A percentile compares a stretch with the other conserved stretches of the same genome.
Conservation (phyloP, 2,797 vertebrate species). For the Schizopygopsis pylzovi region DNA sequence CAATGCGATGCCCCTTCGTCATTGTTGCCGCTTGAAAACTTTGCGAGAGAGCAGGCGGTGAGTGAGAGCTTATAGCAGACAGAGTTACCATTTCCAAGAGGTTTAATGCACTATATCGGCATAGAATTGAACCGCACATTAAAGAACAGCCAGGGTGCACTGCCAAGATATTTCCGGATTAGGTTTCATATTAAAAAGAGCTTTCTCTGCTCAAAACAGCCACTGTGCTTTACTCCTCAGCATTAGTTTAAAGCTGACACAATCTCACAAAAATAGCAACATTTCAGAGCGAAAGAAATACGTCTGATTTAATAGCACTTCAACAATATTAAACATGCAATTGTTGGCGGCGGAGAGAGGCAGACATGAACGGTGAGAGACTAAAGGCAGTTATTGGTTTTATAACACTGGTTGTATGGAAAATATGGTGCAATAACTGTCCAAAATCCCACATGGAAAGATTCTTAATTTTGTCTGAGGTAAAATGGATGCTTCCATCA, state of each 20-base stretch:
- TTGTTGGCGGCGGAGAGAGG: conserved; percentile 20
- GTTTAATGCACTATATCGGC: conserved; percentile 62
- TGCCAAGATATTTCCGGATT: conserved; percentile 66
- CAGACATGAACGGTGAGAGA: conserved; percentile 14
- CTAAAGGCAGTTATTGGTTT: conserved; percentile 49
- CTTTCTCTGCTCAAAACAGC: conserved; percentile 60
- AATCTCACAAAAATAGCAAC: conserved; percentile 60
- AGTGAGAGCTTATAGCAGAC: conserved; percentile 57
- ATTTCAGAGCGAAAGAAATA: conserved; percentile 45
- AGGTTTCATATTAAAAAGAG: conserved; percentile 67
- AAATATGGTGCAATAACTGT: conserved; percentile 42
- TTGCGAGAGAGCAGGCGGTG: conserved; percentile 57
- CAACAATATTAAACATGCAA: conserved; percentile 52
- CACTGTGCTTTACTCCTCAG: conserved; percentile 50
- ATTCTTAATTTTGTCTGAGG: conserved; percentile 34
- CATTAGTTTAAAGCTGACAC: conserved; percentile 62
- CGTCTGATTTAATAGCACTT: conserved; percentile 48
- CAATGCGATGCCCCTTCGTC: conserved; percentile 70
- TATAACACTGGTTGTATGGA: conserved; percentile 21
- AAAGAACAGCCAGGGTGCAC: conserved; percentile 63
- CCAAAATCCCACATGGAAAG: conserved; percentile 35
- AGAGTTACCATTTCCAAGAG: conserved; percentile 61
- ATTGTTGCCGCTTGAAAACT: conserved; percentile 62
- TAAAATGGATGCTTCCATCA: conserved; percentile 21
- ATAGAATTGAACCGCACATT: conserved; percentile 64